Evolutionary conservation across 2,888 invertebrate species (phyloP).

Genomic region (Lasioglossum oenotherae): DNA sequence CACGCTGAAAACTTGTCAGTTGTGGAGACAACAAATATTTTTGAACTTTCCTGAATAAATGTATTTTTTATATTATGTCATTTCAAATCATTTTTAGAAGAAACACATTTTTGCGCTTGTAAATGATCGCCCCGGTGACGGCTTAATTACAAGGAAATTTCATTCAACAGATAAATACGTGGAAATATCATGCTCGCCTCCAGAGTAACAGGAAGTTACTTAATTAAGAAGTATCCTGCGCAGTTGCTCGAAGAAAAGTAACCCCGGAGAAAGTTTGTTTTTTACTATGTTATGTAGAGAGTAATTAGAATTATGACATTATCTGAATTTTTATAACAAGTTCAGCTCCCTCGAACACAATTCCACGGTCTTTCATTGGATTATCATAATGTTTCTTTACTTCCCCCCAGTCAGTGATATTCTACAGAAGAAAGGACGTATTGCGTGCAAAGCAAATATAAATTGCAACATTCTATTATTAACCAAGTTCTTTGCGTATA

Average conservation of each 20-base stretch:
- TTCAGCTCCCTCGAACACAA: neutral
- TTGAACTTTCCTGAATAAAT: too few relatives aligned
- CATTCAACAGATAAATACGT: conserved; percentile 27
- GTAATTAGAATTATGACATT: conserved; percentile 31
- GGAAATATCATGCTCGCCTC: neutral
- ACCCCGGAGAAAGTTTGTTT: conserved; percentile 18
- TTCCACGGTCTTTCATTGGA: neutral
- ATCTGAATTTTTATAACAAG: neutral
- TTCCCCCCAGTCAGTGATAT: neutral
- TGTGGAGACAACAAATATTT: neutral
- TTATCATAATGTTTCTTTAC: neutral
- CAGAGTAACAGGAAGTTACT: conserved; percentile 17
- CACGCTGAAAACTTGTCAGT: neutral
- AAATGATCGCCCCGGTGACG: conserved; percentile 8
- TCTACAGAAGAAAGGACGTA: too few relatives aligned
- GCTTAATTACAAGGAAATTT: conserved; percentile 31
- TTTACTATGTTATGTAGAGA: neutral
- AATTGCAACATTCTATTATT: neutral
- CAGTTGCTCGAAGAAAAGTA: conserved; percentile 17
- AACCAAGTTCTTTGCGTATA: neutral
- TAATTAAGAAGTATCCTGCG: conserved; percentile 29
- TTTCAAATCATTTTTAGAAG: too few relatives aligned
- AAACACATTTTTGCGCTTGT: neutral
- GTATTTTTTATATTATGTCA: too few relatives aligned
- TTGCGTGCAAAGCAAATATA: neutral